Percentiles rank a stretch among this genome's conserved stretches.
These are phyloP conservation scores for Bradypodion ventrale DNA, from an alignment of 2,797 vertebrate genomes.

Conservation along the genomic window DNA sequence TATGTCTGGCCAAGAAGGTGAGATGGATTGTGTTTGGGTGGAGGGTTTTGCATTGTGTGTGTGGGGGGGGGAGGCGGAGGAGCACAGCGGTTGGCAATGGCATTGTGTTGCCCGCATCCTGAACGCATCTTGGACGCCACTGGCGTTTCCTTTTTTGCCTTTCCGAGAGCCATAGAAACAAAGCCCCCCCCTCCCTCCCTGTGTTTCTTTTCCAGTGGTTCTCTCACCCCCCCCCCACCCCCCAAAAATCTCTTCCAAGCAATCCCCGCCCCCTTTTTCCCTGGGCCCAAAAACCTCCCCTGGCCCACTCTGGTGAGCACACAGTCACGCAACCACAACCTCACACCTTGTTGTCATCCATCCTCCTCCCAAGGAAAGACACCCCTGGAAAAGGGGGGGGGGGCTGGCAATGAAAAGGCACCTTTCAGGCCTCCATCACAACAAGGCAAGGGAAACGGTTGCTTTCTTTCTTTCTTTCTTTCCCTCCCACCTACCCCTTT, in stretches of 20 bases:
- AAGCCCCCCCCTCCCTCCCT: not conserved
- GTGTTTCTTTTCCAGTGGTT: not conserved
- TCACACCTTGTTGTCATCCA: not conserved
- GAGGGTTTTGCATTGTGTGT: not conserved
- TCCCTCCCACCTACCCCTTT: too few species aligned
- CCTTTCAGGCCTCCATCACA: not conserved
- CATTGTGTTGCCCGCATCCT: too few species aligned
- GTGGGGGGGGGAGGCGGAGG: not conserved
- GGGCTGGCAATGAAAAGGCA: constrained; percentile 6
- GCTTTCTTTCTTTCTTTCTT: too few species aligned
- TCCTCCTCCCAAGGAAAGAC: too few species aligned
- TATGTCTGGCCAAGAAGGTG: not conserved
- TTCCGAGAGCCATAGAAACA: constrained; percentile 10
- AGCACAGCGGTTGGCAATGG: not conserved
- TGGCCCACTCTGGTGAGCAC: not conserved
- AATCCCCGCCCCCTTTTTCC: not conserved
- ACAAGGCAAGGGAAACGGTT: not conserved
- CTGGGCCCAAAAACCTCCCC: not conserved
- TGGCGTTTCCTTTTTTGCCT: constrained; percentile 14
- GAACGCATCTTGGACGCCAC: not conserved
- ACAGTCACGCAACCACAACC: not conserved
- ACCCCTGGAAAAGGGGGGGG: too few species aligned
- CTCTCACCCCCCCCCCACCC: too few species aligned
- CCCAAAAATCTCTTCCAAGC: not conserved
- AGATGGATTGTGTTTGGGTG: not conserved